A percentile compares a stretch with the other conserved stretches of the same genome.
These are phyloP conservation scores for Ceyx melanurus DNA, from an alignment of 2,113 vertebrate genomes.

Conservation along the genomic window DNA sequence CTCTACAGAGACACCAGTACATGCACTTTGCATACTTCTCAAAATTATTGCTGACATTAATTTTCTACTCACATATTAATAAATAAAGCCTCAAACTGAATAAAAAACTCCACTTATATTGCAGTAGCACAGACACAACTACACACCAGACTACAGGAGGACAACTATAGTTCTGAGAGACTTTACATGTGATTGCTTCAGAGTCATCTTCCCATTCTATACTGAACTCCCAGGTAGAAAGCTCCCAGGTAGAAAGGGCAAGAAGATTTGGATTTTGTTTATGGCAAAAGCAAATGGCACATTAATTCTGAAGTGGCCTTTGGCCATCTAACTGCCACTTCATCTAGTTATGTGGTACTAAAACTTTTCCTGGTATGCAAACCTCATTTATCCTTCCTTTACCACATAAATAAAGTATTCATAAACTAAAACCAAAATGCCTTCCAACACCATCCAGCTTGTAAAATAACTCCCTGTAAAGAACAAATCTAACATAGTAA, in stretches of 20 bases:
- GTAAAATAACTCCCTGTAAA: conserved; percentile 44
- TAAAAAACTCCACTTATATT: background rate
- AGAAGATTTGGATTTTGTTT: background rate
- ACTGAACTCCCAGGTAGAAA: background rate
- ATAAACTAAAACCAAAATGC: conserved; percentile 9
- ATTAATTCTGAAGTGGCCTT: background rate
- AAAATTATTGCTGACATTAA: background rate
- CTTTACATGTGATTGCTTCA: background rate
- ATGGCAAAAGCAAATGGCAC: background rate
- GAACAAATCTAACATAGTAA: conserved; percentile 29
- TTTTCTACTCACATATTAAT: background rate
- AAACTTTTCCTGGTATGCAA: conserved; percentile 1
- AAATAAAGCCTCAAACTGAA: background rate
- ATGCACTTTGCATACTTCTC: background rate
- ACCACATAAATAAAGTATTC: conserved; percentile 44
- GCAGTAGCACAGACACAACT: fast-evolving
- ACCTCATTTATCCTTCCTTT: background rate
- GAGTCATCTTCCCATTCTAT: background rate
- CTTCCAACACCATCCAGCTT: conserved; percentile 33
- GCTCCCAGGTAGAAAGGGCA: background rate
- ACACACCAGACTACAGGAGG: background rate
- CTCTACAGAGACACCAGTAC: background rate
- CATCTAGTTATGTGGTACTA: background rate
- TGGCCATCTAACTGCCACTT: background rate
- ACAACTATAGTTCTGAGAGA: background rate